phyloP scores from a whole-genome alignment of 2,888 invertebrate genomes.

The Agonopterix heracliana region DNA sequence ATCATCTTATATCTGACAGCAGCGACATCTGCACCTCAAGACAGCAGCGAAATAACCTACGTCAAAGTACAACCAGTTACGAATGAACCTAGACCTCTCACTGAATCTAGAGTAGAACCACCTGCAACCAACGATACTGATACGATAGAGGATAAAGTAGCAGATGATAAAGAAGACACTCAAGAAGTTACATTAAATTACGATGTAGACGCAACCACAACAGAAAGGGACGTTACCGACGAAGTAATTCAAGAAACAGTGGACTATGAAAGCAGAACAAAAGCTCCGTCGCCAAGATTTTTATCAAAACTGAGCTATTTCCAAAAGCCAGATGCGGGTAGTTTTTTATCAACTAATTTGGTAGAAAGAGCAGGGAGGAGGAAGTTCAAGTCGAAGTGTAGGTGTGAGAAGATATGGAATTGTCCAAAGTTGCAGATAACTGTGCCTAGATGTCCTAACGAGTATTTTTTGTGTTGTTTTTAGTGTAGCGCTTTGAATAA shows the following conservation, averaged over 20 bases:
- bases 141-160: slow-evolving; percentile 12
- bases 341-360: slow-evolving; percentile 38
- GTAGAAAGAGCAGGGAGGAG: slow-evolving; percentile 40
- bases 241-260: slow-evolving; percentile 17
- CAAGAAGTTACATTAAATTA: slow-evolving; percentile 17
- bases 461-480: slow-evolving; percentile 68
- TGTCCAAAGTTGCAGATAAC: slow-evolving; percentile 67
- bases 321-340: slow-evolving; percentile 24
- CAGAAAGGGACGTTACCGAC: slow-evolving; percentile 23
- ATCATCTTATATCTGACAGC: slow-evolving; percentile 30
- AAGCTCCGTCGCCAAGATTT: slow-evolving; percentile 28
- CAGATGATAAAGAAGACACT: neutral
- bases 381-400: slow-evolving; percentile 53
- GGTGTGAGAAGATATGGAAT: slow-evolving; percentile 67
- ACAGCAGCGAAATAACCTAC: slow-evolving; percentile 45
- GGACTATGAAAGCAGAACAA: slow-evolving; percentile 22
- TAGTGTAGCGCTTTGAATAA: slow-evolving; percentile 17
- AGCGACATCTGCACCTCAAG: slow-evolving; percentile 42
- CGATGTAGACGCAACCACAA: slow-evolving; percentile 22
- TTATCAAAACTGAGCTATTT: slow-evolving; percentile 53
- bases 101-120: slow-evolving; percentile 38
- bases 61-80: slow-evolving; percentile 39
- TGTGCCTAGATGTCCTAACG: slow-evolving; percentile 63
- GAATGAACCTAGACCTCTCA: slow-evolving; percentile 12
- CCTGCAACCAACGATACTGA: slow-evolving; percentile 32